Percentiles rank a stretch among this genome's conserved stretches.
phyloP scores from a whole-genome alignment of 2,888 invertebrate genomes.

The Parasteatoda lunata region DNA sequence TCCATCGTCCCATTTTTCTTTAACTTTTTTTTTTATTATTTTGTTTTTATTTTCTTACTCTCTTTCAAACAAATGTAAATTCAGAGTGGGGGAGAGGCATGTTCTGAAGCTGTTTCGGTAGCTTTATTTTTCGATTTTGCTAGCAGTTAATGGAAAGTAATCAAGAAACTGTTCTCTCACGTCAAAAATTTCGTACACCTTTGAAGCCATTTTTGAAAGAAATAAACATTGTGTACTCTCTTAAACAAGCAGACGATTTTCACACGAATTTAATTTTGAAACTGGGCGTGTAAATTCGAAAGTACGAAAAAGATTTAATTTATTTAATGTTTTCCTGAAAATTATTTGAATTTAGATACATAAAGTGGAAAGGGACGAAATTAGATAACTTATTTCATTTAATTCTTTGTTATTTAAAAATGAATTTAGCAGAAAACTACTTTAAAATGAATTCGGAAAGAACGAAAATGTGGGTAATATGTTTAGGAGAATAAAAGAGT shows the following conservation, averaged over 20 bases:
- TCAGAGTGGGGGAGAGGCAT: neutral
- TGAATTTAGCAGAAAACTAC: too few relatives aligned
- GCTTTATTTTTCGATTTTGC: constrained; percentile 42
- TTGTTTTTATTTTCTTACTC: constrained; percentile 14
- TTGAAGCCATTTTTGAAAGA: constrained; percentile 1
- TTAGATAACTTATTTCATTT: too few relatives aligned
- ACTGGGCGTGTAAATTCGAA: too few relatives aligned
- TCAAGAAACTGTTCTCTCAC: constrained; percentile 31
- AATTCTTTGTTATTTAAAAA: too few relatives aligned
- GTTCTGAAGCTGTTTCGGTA: neutral
- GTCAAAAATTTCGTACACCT: constrained; percentile 17
- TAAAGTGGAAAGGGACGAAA: too few relatives aligned
- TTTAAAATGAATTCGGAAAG: too few relatives aligned
- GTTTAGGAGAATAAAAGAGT: too few relatives aligned
- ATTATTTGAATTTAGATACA: too few relatives aligned
- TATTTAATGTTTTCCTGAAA: too few relatives aligned
- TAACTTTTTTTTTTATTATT: constrained; percentile 6
- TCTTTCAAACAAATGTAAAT: constrained; percentile 57
- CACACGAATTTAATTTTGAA: neutral
- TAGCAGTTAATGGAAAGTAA: constrained; percentile 54
- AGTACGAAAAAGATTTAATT: too few relatives aligned
- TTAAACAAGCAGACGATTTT: neutral
- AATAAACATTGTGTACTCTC: neutral
- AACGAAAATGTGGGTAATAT: too few relatives aligned
- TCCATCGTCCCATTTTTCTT: neutral